Conservation (phyloP, 2,797 vertebrate genomes). For the Megalops cyprinoides region DNA sequence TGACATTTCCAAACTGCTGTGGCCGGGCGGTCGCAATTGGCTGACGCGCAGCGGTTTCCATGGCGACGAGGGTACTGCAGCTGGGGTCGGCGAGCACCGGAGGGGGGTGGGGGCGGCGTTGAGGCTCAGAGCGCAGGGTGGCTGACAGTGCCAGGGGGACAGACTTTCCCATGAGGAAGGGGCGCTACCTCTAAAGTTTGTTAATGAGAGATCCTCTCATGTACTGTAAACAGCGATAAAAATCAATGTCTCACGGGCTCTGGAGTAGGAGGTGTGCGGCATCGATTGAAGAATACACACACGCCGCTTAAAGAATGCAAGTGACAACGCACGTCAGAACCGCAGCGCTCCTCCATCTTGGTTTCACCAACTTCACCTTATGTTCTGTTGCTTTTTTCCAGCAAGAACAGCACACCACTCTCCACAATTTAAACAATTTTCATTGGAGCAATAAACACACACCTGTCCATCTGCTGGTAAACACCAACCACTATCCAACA, state of each 20-base stretch:
- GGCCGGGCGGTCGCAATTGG: constrained; percentile 41
- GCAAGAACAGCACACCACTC: not conserved
- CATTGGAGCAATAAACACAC: not conserved
- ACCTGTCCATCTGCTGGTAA: not conserved
- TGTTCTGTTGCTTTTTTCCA: not conserved
- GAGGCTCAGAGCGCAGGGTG: constrained; percentile 11
- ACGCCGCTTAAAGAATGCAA: not conserved
- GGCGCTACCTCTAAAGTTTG: not conserved
- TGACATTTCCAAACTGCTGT: constrained; percentile 58
- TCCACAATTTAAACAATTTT: not conserved
- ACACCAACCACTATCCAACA: too few species aligned
- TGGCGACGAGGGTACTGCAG: constrained; percentile 52
- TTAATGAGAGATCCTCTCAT: constrained; percentile 11
- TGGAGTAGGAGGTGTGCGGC: not conserved
- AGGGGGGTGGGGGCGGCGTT: too few species aligned
- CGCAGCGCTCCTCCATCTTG: too few species aligned
- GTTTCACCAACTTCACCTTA: not conserved
- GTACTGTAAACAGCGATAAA: not conserved
- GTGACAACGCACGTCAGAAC: not conserved
- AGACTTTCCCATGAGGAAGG: not conserved
- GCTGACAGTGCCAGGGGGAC: not conserved
- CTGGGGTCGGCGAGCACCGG: constrained; percentile 37
- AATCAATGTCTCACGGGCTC: not conserved
- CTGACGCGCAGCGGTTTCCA: constrained; percentile 53
- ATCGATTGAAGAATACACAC: not conserved